Conservation (phyloP, 2,888 invertebrate species). For the Cabera pusaria region DNA sequence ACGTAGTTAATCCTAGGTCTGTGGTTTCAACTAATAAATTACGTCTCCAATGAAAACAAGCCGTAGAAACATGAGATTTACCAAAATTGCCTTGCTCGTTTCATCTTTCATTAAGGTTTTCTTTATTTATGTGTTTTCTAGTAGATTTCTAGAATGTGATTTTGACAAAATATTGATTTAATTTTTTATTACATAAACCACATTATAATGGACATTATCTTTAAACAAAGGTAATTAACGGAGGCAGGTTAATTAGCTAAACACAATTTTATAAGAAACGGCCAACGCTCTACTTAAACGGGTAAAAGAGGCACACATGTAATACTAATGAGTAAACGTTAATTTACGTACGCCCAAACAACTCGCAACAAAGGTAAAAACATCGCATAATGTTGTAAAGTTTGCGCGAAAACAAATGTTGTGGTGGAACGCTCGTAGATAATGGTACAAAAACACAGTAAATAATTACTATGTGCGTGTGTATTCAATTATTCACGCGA, state of each 20-base stretch:
- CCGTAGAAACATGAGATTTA: no score
- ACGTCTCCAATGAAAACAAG: no score
- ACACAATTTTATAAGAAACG: background rate
- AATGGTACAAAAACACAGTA: conserved; percentile 36
- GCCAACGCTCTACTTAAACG: background rate
- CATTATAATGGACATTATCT: no score
- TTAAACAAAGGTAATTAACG: no score
- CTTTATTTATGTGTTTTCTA: no score
- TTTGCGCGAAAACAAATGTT: conserved; percentile 32
- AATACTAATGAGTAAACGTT: conserved; percentile 13
- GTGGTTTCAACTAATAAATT: no score
- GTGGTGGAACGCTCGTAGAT: conserved; percentile 32
- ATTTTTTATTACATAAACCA: no score
- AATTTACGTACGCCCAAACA: conserved; percentile 16
- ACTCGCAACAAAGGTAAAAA: conserved; percentile 23
- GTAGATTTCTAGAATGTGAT: no score
- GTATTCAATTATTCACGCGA: conserved; percentile 49
- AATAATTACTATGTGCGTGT: conserved; percentile 30
- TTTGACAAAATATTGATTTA: no score
- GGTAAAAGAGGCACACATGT: conserved; percentile 3
- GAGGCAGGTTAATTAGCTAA: conserved; percentile 1
- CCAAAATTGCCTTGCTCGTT: no score
- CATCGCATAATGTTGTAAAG: conserved; percentile 19
- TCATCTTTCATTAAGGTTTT: no score
- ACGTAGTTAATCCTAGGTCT: no score